Percentiles rank a stretch among this genome's conserved stretches.
phyloP scores from a whole-genome alignment of 1,140 invertebrate genomes.

The Leptinotarsa texana region DNA sequence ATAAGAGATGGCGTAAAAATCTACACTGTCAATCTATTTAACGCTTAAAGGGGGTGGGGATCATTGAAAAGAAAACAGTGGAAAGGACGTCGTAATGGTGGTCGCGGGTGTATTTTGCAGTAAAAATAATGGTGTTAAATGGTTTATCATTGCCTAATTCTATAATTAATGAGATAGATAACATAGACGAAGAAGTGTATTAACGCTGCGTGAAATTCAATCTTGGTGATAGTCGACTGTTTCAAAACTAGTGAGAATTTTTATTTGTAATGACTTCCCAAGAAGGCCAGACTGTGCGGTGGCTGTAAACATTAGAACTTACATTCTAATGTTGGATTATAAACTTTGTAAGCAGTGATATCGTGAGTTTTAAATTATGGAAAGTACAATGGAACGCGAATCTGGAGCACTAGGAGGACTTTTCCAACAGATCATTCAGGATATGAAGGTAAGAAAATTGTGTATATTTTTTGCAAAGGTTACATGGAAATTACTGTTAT shows the following conservation, averaged over 20 bases:
- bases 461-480: background rate
- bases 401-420: slow-evolving; percentile 78
- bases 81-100: background rate
- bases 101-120: slow-evolving; percentile 9
- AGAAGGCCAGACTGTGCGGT: slow-evolving; percentile 22
- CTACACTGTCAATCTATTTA: background rate
- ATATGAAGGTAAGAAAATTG: slow-evolving; percentile 74
- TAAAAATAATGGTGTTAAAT: slow-evolving; percentile 10
- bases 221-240: background rate
- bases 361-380: slow-evolving; percentile 59
- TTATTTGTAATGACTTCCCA: slow-evolving; percentile 1
- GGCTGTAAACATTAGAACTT: slow-evolving; percentile 25
- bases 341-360: slow-evolving; percentile 9
- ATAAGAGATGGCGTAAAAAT: background rate
- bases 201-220: background rate
- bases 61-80: slow-evolving; percentile 19
- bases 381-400: slow-evolving; percentile 74
- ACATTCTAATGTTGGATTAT: slow-evolving; percentile 12
- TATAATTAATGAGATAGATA: background rate
- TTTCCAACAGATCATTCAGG: slow-evolving; percentile 82
- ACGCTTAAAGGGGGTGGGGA: slow-evolving; percentile 8
- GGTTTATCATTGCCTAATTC: background rate
- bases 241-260: background rate
- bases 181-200: background rate
- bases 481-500: too few relatives aligned